Conservation (phyloP, 1,140 invertebrate genomes). For the Ceratosolen fusciceps region DNA sequence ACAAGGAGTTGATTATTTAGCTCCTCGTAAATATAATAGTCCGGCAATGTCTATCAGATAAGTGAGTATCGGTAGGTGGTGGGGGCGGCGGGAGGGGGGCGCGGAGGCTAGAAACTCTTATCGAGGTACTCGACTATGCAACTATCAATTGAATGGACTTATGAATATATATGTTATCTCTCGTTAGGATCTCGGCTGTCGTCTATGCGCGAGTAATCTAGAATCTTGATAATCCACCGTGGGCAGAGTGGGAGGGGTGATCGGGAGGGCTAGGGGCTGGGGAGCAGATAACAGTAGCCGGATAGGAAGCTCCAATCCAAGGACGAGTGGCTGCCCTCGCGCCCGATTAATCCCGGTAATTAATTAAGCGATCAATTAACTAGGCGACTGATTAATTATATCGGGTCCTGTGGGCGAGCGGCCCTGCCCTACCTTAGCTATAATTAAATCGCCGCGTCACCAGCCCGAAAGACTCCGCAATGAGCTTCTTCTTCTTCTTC, state of each 20-base stretch:
- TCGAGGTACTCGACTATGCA: not conserved
- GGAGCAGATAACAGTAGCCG: too few species aligned
- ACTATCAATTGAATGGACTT: not conserved
- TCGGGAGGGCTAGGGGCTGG: too few species aligned
- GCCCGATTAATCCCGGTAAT: constrained; percentile 40
- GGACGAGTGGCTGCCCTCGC: constrained; percentile 17
- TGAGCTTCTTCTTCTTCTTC: constrained; percentile 18
- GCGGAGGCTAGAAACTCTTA: not conserved
- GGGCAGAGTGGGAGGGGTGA: too few species aligned
- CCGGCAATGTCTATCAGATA: too few species aligned
- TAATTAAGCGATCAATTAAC: constrained; percentile 49
- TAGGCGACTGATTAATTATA: constrained; percentile 42
- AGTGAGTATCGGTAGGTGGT: too few species aligned
- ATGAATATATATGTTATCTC: constrained; percentile 5
- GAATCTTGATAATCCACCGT: not conserved
- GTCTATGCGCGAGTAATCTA: not conserved
- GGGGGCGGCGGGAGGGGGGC: too few species aligned
- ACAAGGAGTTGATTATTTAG: not conserved
- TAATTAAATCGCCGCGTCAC: constrained; percentile 44
- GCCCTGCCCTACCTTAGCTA: not conserved
- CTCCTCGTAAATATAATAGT: not conserved
- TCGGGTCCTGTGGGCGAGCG: not conserved
- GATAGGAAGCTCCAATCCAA: not conserved
- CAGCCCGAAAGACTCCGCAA: constrained; percentile 22
- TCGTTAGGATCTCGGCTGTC: too few species aligned